phyloP scores from a whole-genome alignment of 2,113 vertebrate species.

The Cygnus atratus region DNA sequence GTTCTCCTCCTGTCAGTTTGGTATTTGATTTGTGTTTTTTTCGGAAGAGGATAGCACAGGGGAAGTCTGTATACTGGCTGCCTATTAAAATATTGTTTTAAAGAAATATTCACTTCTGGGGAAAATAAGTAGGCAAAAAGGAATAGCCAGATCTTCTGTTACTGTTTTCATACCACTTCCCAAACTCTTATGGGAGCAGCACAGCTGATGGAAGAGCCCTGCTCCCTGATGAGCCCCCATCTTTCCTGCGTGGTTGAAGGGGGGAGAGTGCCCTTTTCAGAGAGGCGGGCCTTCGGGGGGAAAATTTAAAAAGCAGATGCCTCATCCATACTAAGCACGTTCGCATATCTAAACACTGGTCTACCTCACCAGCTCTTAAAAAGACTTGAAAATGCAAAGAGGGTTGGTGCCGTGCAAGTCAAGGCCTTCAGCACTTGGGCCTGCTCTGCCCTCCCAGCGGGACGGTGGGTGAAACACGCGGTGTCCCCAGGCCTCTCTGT shows the following conservation, averaged over 20 bases:
- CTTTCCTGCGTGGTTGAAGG: neutral
- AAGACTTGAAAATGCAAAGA: neutral
- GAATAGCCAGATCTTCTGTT: fast-evolving
- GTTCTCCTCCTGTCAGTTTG: neutral
- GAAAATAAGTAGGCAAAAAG: neutral
- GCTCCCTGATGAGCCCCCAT: fast-evolving
- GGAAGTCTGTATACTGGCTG: neutral
- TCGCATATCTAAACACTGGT: neutral
- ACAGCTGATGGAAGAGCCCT: neutral
- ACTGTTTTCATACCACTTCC: neutral
- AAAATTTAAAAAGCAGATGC: neutral
- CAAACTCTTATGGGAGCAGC: neutral
- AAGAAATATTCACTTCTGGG: neutral
- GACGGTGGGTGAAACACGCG: neutral
- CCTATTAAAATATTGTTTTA: neutral
- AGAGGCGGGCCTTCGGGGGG: too few species aligned
- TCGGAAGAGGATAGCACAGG: neutral
- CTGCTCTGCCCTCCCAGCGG: neutral
- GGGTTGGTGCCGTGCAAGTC: neutral
- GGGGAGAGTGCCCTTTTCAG: neutral
- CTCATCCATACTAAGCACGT: neutral
- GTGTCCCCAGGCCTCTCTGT: neutral
- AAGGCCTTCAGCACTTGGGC: neutral
- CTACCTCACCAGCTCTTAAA: neutral
- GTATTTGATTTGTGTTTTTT: neutral